Evolutionary conservation across 2,888 invertebrate genomes (phyloP), one percentile per base, ranked within the genome.

Genomic region (Phengaris arion): DNA sequence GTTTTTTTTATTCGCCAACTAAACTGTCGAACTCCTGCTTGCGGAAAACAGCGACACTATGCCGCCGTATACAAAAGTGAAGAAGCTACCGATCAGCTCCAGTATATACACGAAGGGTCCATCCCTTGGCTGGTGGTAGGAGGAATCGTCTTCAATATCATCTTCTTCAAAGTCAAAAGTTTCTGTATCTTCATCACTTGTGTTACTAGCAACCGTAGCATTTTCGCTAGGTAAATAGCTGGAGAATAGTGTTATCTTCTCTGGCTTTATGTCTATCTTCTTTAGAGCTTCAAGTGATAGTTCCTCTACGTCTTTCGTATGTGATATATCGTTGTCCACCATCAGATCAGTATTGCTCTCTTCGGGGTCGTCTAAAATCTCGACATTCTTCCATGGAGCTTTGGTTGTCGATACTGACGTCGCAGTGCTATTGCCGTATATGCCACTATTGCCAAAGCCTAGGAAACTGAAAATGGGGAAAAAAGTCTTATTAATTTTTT

Each of bases 31-130:
- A 13, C 35, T 54, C 35, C 52, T 77, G 8, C 57, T 75, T 46
- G 35, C 54, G 35, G 79, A 84, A 68, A 93, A 90, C 0, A 87
- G 69, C 0, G 86, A 81, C 0, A 83, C 52, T 0, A 93, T 76
- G 0, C 89, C 89, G 0, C 92, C 92, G 82, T 87, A 89, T 10
- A 89, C 68, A 10, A 93, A 76, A 77, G 91, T 91, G 13, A 89
- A 75, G 0, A 90, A 64, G 77, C 91, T 91, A 0, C 87, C 89
- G 0, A 92, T 54, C 0, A 91, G 73, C 76, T 94, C 93, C 6
- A 94, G 76, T 1, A 91, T 45, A 15, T 85, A 87, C 2, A 86
- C 75, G 2, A 92, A 80, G 0, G 86, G 84, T 0, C 88, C 86
- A 73, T 87, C 84, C 46, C 83, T 83, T 0, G 72, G 72, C 13